These are phyloP conservation scores for Lumbricus terrestris DNA, from an alignment of 2,888 invertebrate genomes.

Conservation along the genomic window DNA sequence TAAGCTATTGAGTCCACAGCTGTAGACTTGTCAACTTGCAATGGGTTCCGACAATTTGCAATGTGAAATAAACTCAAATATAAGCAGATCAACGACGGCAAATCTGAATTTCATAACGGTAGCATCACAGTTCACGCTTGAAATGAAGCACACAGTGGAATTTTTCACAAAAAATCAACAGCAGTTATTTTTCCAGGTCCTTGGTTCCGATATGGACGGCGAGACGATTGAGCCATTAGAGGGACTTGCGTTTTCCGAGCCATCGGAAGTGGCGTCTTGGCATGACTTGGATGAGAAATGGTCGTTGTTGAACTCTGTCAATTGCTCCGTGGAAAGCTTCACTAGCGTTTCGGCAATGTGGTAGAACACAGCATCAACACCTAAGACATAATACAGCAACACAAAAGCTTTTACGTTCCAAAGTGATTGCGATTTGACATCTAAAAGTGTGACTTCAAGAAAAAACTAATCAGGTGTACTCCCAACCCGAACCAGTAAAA, in stretches of 20 bases:
- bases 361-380: neutral
- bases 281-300: neutral
- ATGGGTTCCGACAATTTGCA: neutral
- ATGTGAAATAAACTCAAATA: neutral
- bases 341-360: neutral
- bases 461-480: no score
- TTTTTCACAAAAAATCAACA: neutral
- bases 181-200: neutral
- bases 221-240: neutral
- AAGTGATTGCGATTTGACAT: neutral
- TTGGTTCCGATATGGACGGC: neutral
- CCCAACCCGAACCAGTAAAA: no score
- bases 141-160: neutral
- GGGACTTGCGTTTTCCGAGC: neutral
- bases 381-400: neutral
- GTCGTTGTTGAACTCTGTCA: neutral
- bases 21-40: neutral
- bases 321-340: neutral
- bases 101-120: neutral
- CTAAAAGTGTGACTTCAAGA: no score
- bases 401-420: neutral
- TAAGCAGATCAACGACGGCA: neutral
- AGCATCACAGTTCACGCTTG: neutral
- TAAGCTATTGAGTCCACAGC: neutral
- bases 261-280: neutral